These are phyloP conservation scores for Pangasius macronema DNA, from an alignment of 2,797 vertebrate species.

Conservation along the genomic window DNA sequence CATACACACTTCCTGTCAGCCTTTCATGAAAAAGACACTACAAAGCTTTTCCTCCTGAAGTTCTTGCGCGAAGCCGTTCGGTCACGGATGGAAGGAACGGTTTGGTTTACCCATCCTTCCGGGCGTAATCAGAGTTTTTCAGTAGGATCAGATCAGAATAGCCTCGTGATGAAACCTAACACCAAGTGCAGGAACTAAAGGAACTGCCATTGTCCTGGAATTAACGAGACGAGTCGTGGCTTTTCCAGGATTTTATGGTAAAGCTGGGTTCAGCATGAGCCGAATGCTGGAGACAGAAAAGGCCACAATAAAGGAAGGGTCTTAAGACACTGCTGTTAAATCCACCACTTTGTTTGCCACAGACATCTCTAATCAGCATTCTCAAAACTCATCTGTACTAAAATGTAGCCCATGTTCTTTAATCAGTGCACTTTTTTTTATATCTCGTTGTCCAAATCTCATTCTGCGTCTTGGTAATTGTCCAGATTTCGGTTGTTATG, in stretches of 20 bases:
- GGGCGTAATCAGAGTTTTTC: not conserved
- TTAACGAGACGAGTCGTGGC: not conserved
- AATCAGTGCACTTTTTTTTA: not conserved
- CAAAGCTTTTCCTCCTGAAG: conserved; percentile 26
- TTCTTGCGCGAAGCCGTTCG: conserved; percentile 23
- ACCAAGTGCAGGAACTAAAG: not conserved
- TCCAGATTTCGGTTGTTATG: conserved; percentile 54
- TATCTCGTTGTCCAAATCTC: not conserved
- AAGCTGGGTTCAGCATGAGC: not conserved
- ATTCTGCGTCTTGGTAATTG: conserved; percentile 37
- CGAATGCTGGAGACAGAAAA: not conserved
- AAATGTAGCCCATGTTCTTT: not conserved
- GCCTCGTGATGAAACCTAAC: not conserved
- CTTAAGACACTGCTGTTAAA: not conserved
- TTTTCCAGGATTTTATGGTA: not conserved
- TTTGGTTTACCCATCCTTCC: not conserved
- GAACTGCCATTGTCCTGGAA: not conserved
- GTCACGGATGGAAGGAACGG: not conserved
- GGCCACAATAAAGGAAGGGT: not conserved
- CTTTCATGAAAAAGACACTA: conserved; percentile 49
- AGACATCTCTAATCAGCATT: not conserved
- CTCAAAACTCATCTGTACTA: too few relatives aligned
- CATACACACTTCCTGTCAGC: conserved; percentile 62
- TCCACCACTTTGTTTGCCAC: not conserved
- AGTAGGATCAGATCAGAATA: not conserved